Conservation (phyloP, 92 coral and sea anemone genomes). For the Bergia puertoricense region DNA sequence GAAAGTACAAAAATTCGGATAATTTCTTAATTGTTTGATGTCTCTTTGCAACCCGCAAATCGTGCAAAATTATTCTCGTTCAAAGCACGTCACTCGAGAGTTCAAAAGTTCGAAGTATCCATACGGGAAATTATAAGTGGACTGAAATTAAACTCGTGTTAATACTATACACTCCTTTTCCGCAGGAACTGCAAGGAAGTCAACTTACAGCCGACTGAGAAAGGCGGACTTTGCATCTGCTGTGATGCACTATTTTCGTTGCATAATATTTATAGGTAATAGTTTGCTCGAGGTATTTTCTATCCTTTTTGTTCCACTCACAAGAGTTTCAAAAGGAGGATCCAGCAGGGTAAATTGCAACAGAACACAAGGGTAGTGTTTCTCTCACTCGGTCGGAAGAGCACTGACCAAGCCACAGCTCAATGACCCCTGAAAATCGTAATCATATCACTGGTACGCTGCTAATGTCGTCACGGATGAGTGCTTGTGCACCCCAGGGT, state of each 20-base stretch:
- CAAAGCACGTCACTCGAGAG: neutral
- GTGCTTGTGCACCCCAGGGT: neutral
- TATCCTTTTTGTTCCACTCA: neutral
- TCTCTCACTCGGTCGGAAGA: neutral
- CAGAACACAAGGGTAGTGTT: neutral
- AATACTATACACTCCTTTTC: constrained; percentile 11
- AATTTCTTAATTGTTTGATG: neutral
- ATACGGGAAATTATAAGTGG: neutral
- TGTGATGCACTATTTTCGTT: neutral
- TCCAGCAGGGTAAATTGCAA: neutral
- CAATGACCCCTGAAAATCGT: neutral
- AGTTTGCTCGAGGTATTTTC: neutral
- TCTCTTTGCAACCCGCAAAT: neutral
- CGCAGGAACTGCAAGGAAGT: neutral
- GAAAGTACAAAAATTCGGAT: constrained; percentile 20
- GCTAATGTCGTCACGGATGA: constrained; percentile 9
- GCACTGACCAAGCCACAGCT: neutral
- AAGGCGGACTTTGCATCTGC: neutral
- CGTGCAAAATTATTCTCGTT: neutral
- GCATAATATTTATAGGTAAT: neutral
- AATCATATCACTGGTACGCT: neutral
- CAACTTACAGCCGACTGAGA: neutral
- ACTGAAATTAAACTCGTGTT: neutral
- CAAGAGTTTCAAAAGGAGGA: neutral
- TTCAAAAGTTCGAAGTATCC: neutral